phyloP scores from a whole-genome alignment of 2,888 invertebrate species.

The Heteromyza rotundicornis region DNA sequence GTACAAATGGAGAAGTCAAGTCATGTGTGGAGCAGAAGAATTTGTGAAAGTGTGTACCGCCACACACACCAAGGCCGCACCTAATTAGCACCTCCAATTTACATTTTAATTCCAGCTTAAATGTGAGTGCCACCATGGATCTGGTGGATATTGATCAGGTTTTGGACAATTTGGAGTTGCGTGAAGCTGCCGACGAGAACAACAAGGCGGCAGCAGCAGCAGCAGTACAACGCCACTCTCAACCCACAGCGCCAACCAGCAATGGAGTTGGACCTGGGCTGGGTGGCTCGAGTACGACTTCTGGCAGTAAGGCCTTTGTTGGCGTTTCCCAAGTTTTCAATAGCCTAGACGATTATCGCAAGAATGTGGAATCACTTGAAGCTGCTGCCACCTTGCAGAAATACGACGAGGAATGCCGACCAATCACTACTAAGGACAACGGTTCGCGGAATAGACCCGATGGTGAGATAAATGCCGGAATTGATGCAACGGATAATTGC shows the following conservation, averaged over 20 bases:
- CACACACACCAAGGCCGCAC: no score
- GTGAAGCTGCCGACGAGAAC: conserved; percentile 64
- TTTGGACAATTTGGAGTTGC: conserved; percentile 82
- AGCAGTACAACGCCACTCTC: background rate
- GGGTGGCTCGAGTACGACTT: conserved; percentile 10
- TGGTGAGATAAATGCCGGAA: no score
- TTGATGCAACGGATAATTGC: background rate
- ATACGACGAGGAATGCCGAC: conserved; percentile 27
- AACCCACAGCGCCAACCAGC: background rate
- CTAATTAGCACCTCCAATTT: no score
- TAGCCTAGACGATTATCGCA: conserved; percentile 68
- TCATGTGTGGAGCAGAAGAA: no score
- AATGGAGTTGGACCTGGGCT: background rate
- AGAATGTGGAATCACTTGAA: conserved; percentile 53
- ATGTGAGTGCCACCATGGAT: conserved; percentile 49
- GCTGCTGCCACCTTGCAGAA: conserved; percentile 30
- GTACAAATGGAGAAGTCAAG: no score
- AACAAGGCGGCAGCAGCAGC: conserved; percentile 21
- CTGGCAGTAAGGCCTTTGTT: conserved; percentile 51
- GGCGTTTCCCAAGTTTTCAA: conserved; percentile 71
- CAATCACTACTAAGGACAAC: background rate
- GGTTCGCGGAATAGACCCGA: no score
- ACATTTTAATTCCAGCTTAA: background rate
- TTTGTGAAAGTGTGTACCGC: no score
- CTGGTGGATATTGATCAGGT: conserved; percentile 82